Evolutionary conservation across 2,888 invertebrate species (phyloP).

Genomic region (Drosophila niveifrons): DNA sequence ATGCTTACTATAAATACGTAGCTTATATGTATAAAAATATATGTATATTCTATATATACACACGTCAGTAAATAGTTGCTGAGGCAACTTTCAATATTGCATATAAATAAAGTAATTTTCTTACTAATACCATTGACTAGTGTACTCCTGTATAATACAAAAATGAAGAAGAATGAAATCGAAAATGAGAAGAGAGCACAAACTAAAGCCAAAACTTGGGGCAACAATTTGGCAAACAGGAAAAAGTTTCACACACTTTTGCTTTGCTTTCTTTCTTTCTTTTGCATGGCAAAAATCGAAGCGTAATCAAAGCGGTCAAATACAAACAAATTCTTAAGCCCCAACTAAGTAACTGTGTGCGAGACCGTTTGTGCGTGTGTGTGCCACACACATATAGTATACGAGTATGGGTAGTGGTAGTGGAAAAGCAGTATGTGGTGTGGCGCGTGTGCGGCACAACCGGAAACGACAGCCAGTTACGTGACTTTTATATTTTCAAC

Average conservation of each 20-base stretch:
- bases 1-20: not conserved
- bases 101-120: conserved; percentile 77
- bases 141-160: conserved; percentile 8
- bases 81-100: conserved; percentile 66
- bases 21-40: not conserved
- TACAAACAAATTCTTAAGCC: conserved; percentile 76
- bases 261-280: conserved; percentile 46
- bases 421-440: conserved; percentile 11
- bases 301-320: conserved; percentile 76
- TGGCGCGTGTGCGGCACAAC: conserved; percentile 57
- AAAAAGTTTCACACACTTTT: conserved; percentile 62
- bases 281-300: conserved; percentile 66
- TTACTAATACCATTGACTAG: conserved; percentile 50
- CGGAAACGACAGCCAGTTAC: conserved; percentile 77
- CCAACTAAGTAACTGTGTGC: conserved; percentile 47
- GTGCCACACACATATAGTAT: conserved; percentile 6
- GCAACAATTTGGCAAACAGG: conserved; percentile 44
- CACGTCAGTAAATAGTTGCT: conserved; percentile 42
- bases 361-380: conserved; percentile 15
- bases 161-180: conserved; percentile 3
- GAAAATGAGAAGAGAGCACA: conserved; percentile 5
- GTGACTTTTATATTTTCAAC: conserved; percentile 79
- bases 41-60: conserved; percentile 5
- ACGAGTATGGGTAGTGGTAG: not conserved
- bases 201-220: conserved; percentile 53